These are phyloP conservation scores for Mimumesa dahlbomi DNA, from an alignment of 2,888 invertebrate species.

Conservation along the genomic window DNA sequence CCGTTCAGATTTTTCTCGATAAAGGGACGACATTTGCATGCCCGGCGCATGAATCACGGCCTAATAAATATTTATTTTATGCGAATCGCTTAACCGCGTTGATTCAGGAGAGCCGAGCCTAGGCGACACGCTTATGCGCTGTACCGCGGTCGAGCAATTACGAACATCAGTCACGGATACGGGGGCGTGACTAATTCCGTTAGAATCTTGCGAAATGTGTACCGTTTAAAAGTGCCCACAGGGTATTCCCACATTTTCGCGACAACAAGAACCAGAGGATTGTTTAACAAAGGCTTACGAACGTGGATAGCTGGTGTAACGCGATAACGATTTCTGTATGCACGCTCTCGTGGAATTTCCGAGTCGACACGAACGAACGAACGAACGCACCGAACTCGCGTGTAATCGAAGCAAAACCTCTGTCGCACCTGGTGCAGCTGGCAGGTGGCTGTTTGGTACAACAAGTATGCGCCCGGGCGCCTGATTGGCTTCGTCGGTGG, in stretches of 20 bases:
- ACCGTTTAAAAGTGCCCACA: neutral
- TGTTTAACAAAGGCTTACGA: neutral
- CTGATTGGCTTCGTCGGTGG: constrained; percentile 48
- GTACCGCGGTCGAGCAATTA: constrained; percentile 24
- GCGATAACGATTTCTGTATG: neutral
- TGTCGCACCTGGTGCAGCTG: constrained; percentile 53
- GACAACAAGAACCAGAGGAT: too few relatives aligned
- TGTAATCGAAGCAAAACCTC: constrained; percentile 23
- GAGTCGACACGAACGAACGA: too few relatives aligned
- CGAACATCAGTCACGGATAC: constrained; percentile 25
- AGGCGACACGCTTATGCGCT: constrained; percentile 26
- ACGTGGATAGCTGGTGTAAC: neutral
- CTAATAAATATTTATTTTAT: constrained; percentile 65
- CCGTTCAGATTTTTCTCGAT: constrained; percentile 12
- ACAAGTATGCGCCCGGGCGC: constrained; percentile 28
- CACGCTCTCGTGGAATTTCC: too few relatives aligned
- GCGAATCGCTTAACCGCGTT: constrained; percentile 59
- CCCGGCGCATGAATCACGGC: constrained; percentile 55
- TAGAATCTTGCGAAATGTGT: constrained; percentile 21
- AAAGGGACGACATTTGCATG: constrained; percentile 49
- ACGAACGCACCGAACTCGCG: constrained; percentile 39
- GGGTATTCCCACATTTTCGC: too few relatives aligned
- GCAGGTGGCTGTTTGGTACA: constrained; percentile 34
- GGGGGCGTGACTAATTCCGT: constrained; percentile 28
- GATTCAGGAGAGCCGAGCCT: constrained; percentile 56